Evolutionary conservation across 2,797 vertebrate species (phyloP).

Genomic region (Oreortyx pictus): DNA sequence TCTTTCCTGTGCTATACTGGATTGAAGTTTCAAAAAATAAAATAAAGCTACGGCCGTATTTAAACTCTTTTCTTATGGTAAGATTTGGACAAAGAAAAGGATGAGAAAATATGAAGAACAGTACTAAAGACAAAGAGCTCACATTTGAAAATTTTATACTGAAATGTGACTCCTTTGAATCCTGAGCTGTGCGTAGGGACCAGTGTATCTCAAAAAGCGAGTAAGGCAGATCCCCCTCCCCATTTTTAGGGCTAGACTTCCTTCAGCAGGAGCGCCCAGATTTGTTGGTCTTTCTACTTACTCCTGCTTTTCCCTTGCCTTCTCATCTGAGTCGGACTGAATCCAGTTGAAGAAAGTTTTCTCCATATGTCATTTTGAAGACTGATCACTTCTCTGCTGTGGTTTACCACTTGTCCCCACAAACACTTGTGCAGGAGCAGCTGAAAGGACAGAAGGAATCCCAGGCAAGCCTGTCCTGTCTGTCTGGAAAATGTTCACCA

Average conservation of each 20-base stretch:
- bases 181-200: neutral
- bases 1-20: too few relatives aligned
- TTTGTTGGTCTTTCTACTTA: neutral
- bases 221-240: neutral
- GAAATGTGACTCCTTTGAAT: neutral
- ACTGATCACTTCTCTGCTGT: fast-evolving
- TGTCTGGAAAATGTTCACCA: neutral
- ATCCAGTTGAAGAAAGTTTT: neutral
- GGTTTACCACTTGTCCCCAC: fast-evolving
- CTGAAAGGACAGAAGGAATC: neutral
- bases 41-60: neutral
- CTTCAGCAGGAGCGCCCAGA: neutral
- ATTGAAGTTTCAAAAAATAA: neutral
- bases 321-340: neutral
- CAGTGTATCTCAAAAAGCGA: neutral
- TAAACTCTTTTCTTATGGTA: neutral
- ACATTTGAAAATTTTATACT: neutral
- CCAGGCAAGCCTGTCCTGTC: neutral
- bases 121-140: neutral
- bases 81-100: neutral
- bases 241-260: neutral
- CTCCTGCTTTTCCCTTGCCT: neutral
- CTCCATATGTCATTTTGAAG: neutral
- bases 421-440: neutral
- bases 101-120: neutral